Conservation (phyloP, 2,888 invertebrate species). For the Yponomeuta malinellus region DNA sequence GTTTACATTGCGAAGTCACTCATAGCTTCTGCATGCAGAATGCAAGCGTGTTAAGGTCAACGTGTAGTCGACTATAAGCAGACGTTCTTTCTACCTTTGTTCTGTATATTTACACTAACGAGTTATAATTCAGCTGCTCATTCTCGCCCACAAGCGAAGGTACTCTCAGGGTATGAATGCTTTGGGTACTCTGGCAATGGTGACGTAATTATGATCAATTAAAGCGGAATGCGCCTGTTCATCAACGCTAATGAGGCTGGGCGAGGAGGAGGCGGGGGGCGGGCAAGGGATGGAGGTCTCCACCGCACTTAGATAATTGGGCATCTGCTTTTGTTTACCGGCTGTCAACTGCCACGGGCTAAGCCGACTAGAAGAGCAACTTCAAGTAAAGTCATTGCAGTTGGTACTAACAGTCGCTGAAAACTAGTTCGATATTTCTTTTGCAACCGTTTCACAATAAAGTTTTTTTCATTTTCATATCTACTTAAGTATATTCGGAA, state of each 20-base stretch:
- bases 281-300: slow-evolving; percentile 4
- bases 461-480: too few species aligned
- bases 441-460: too few species aligned
- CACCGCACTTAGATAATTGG: slow-evolving; percentile 40
- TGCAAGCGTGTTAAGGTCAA: too few species aligned
- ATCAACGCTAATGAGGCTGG: neutral
- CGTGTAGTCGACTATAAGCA: too few species aligned
- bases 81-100: too few species aligned
- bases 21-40: too few species aligned
- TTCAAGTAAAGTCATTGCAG: neutral
- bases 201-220: slow-evolving; percentile 4
- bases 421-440: too few species aligned
- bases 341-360: neutral
- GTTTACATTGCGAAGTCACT: too few species aligned
- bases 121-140: neutral
- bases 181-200: neutral
- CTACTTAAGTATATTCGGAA: too few species aligned
- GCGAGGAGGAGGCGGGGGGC: neutral
- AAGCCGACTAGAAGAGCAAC: neutral
- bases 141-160: neutral
- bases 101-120: neutral
- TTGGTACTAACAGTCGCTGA: too few species aligned
- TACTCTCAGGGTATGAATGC: neutral
- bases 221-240: neutral
- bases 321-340: slow-evolving; percentile 45